Evolutionary conservation across 2,888 invertebrate species (phyloP), one percentile per base, ranked within the genome.

Genomic region (Cheilosia scutellata): DNA sequence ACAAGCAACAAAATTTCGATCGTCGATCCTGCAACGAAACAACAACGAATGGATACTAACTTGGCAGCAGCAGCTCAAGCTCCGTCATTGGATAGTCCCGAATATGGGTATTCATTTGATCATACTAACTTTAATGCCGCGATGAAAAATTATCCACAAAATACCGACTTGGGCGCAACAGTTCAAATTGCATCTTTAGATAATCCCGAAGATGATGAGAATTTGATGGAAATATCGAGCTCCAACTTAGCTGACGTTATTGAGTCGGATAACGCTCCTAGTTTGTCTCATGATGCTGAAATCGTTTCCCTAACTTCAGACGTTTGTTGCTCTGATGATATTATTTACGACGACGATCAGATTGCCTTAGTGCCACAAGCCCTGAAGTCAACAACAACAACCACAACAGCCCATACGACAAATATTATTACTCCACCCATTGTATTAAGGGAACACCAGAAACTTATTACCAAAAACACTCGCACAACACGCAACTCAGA

Each of bases 161-260:
- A n/a, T 2, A 5, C 20, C 6, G 29, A 20, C 11, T 40, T 40
- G 16, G 71, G 25, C 29, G 20, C n/a, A 47, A 2, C 31, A 2
- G n/a, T n/a, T 47, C 33, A 68, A 20, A 20, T 60, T 13, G 7
- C 60, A 9, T 49, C 29, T 0, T 11, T 44, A 6, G 63, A 62
- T 42, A 68, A 75, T 9, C 51, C 47, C 7, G 63, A 65, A 57
- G 53, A 47, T n/a, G 65, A 74, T 68, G 51, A 65, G 4, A 55
- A 79, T 11, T 51, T 86, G 4, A 80, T 77, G 42, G 84, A 87
- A 49, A 71, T 79, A 13, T 78, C 74, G 6, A 78, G 68, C 9
- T 63, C 74, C 7, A 75, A 74, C 33, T 62, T 83, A 29, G 71
- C 49, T 44, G 76, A 84, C 37, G 76, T 80, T 25, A 33, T 66